Evolutionary conservation across 1,140 invertebrate species (phyloP).

Genomic region (Drosophila lacteicornis): DNA sequence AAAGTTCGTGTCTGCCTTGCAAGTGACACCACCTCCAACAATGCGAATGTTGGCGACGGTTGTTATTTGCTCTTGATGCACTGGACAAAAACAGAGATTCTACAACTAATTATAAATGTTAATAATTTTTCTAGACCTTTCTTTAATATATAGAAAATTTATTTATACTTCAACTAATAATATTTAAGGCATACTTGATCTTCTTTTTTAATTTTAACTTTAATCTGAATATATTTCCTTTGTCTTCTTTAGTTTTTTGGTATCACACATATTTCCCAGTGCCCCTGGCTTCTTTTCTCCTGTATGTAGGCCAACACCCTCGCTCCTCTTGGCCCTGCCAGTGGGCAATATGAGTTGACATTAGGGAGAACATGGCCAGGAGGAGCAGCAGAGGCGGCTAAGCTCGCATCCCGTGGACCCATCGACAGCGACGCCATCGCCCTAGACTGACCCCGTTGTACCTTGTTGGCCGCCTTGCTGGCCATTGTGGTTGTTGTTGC

Average conservation of each 20-base stretch:
- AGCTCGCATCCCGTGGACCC: constrained; percentile 36
- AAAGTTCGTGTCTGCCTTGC: constrained; percentile 33
- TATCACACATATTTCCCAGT: constrained; percentile 3
- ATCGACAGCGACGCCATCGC: constrained; percentile 49
- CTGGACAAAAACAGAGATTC: not conserved
- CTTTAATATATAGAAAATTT: not conserved
- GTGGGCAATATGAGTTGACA: constrained; percentile 48
- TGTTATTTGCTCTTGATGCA: not conserved
- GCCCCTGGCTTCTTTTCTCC: constrained; percentile 5
- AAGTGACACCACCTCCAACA: constrained; percentile 43
- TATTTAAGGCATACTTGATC: not conserved
- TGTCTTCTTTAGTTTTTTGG: not conserved
- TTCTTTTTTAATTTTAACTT: too few relatives aligned
- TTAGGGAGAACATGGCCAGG: constrained; percentile 49
- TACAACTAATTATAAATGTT: too few relatives aligned
- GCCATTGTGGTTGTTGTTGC: constrained; percentile 1
- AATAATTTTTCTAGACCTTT: too few relatives aligned
- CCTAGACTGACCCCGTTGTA: constrained; percentile 72
- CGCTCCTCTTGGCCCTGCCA: not conserved
- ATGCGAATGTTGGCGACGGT: not conserved
- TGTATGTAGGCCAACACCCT: constrained; percentile 32
- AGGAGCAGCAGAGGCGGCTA: constrained; percentile 20
- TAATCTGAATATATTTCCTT: too few relatives aligned
- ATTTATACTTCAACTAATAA: not conserved
- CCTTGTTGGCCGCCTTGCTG: constrained; percentile 18